Base-by-base conservation (phyloP, 30 jellyfish, hydroid and myxozoan genomes). In the Pseudorhiza aurosa region DNA sequence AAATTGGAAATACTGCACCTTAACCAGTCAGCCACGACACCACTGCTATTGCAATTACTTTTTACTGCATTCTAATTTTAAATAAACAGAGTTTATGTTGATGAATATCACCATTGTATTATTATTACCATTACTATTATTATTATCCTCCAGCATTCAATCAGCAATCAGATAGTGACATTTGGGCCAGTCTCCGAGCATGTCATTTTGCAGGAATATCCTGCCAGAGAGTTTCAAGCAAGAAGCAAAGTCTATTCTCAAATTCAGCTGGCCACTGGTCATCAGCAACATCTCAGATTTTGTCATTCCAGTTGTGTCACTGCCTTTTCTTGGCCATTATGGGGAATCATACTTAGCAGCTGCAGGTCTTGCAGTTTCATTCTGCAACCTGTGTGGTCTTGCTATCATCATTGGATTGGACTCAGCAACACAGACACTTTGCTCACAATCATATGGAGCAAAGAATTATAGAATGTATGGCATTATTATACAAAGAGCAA, bases 271-370 rank as follows among this genome's bases (percentile, higher is more conserved):
- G 91, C 96, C 90, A 2, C 10, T 86, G 37, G 58, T 83, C 37
- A 45, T 74, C 58, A 64, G 84, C 12, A 62, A 68, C 36, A 12
- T 86, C 14, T 31, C 81, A n/a, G 83, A 70, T 10, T 64, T 75
- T 33, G 22, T 75, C 8, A 42, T 75, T 15, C 96, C 96, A 0
- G 65, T 86, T 14, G 29, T 75, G 1, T 19, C 96, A 8, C 30
- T 76, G 75, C 27, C 33, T 18, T 86, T 86, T 42, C 42, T 76
- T 75, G 96, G 96, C 1, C 96, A 65, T 17, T 45, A 57, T 45
- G 96, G 91, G 4, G 72, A 86, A 68, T 64, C 91, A 19, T 11
- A 55, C 17, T 83, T 86, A 60, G 96, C 96, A 4, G 96, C 96
- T 33, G 71, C 56, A 9, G 96, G 96, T 10, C 46, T 86, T 22